These are phyloP conservation scores for Apodemia hepburni DNA, from an alignment of 2,888 invertebrate genomes.

Conservation along the genomic window DNA sequence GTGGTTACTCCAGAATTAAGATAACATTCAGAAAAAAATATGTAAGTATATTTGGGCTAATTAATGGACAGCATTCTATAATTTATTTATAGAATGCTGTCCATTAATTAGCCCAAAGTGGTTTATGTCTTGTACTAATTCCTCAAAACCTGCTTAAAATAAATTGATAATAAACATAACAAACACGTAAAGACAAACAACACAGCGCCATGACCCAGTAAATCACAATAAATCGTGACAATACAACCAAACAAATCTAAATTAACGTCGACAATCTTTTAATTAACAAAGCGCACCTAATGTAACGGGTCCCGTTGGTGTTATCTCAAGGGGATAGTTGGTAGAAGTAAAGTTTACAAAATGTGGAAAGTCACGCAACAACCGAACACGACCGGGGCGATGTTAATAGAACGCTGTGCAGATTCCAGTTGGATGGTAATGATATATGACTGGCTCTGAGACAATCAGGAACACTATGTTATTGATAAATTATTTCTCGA, in stretches of 20 bases:
- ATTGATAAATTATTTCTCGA: conserved; percentile 24
- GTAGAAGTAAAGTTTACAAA: conserved; percentile 48
- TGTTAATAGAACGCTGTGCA: conserved; percentile 35
- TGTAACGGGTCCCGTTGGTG: conserved; percentile 41
- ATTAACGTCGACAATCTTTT: conserved; percentile 49
- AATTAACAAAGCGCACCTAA: conserved; percentile 50
- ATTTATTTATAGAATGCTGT: no score
- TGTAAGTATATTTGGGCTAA: no score
- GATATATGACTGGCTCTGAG: conserved; percentile 34
- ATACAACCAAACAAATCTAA: conserved; percentile 44
- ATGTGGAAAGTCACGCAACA: conserved; percentile 70
- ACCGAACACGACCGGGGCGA: conserved; percentile 29
- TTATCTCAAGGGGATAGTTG: conserved; percentile 51
- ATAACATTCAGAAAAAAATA: no score
- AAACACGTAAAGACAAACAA: conserved; percentile 11
- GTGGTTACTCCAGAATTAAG: no score
- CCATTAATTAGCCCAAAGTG: no score
- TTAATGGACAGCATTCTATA: no score
- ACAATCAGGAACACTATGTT: conserved; percentile 24
- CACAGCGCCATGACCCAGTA: conserved; percentile 17
- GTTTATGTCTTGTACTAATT: no score
- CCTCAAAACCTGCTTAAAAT: neutral
- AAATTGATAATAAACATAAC: conserved; percentile 12
- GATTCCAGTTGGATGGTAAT: conserved; percentile 36
- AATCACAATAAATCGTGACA: conserved; percentile 46